A percentile compares a stretch with the other conserved stretches of the same genome.
These are phyloP conservation scores for Drosophila falleni DNA, from an alignment of 2,888 invertebrate species.

Conservation along the genomic window DNA sequence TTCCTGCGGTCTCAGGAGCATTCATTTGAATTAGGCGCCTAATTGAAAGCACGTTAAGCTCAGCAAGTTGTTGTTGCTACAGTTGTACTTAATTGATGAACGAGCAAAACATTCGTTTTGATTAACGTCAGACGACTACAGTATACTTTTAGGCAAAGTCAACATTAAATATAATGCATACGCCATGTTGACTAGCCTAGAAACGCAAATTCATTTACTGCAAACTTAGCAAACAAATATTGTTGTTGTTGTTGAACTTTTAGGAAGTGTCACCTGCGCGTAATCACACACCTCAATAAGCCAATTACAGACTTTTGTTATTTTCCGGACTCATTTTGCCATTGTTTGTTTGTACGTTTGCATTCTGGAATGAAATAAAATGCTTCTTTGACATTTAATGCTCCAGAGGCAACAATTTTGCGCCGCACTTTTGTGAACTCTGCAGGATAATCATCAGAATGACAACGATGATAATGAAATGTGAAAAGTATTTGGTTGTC, in stretches of 20 bases:
- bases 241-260: not conserved
- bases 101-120: conserved; percentile 58
- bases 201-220: not conserved
- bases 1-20: conserved; percentile 31
- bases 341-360: conserved; percentile 15
- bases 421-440: not conserved
- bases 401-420: conserved; percentile 28
- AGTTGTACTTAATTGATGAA: conserved; percentile 64
- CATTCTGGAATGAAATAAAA: conserved; percentile 40
- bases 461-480: conserved; percentile 16
- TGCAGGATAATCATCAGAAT: not conserved
- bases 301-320: conserved; percentile 52
- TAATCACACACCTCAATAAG: conserved; percentile 56
- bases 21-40: conserved; percentile 56
- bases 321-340: not conserved
- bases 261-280: conserved; percentile 42
- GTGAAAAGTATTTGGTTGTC: conserved; percentile 22
- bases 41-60: conserved; percentile 64
- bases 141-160: not conserved
- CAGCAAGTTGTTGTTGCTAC: conserved; percentile 10
- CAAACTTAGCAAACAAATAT: conserved; percentile 2
- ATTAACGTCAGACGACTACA: conserved; percentile 44
- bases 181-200: not conserved
- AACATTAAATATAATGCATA: conserved; percentile 37
- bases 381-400: conserved; percentile 60